phyloP scores from a whole-genome alignment of 2,888 invertebrate genomes.

The Drosophila paracracens region DNA sequence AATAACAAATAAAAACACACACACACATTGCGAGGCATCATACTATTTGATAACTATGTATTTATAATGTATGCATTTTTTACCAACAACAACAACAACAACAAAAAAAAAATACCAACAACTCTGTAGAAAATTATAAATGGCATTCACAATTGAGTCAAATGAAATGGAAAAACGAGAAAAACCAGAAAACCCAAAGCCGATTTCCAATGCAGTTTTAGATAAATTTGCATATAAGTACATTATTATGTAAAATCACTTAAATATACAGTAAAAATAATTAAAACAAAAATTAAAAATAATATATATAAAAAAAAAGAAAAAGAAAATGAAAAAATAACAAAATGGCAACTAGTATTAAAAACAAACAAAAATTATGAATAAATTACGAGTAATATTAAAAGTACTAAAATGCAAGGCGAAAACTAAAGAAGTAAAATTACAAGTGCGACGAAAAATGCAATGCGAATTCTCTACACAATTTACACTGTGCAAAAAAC shows the following conservation, averaged over 20 bases:
- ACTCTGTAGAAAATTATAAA: slow-evolving; percentile 19
- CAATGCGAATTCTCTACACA: slow-evolving; percentile 44
- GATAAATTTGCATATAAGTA: slow-evolving; percentile 72
- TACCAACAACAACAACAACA: slow-evolving; percentile 57
- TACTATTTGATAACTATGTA: slow-evolving; percentile 81
- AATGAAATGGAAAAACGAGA: slow-evolving; percentile 45
- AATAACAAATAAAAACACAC: slow-evolving; percentile 25
- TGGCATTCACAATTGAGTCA: slow-evolving; percentile 51
- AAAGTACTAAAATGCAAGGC: slow-evolving; percentile 49
- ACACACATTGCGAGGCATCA: slow-evolving; percentile 39
- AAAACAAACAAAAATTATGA: slow-evolving; percentile 63
- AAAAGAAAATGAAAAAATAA: slow-evolving; percentile 18
- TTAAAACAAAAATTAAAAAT: slow-evolving; percentile 31
- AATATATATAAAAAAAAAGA: slow-evolving; percentile 16
- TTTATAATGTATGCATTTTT: slow-evolving; percentile 82
- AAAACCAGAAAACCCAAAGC: slow-evolving; percentile 43
- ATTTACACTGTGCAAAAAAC: slow-evolving; percentile 12
- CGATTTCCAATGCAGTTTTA: slow-evolving; percentile 69
- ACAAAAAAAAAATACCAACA: slow-evolving; percentile 26
- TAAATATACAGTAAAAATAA: slow-evolving; percentile 60
- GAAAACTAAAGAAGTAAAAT: slow-evolving; percentile 52
- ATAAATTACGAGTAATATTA: slow-evolving; percentile 71
- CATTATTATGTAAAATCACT: slow-evolving; percentile 80
- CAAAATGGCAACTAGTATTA: slow-evolving; percentile 70
- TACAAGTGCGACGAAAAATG: slow-evolving; percentile 35